Evolutionary conservation across 2,113 vertebrate species (phyloP), one percentile per base, ranked within the genome.

Genomic region (Polypterus bichir): DNA sequence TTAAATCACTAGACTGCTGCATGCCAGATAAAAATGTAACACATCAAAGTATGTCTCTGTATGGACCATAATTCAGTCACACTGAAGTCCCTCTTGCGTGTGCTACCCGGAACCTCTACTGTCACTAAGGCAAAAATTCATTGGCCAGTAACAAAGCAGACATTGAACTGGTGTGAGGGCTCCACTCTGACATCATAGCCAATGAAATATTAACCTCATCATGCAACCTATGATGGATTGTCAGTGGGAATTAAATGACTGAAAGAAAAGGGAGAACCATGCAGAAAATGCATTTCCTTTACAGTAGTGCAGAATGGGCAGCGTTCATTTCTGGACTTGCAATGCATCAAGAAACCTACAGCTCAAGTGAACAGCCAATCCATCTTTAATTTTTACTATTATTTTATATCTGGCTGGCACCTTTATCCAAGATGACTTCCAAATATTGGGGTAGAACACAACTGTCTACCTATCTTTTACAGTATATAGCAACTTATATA

Each of bases 21-120:
- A 59, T 47, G 59, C 48, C 59, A 59, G 46, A 7, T 7, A 5
- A 59, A 59, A 59, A 59, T 9, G 59, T 47, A 59, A 47, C 59
- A 59, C 46, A 59, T 59, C 59, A 59, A 59, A 59, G 49, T 9
- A 9, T 9, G 9, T 51, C 49, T 6, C 49, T 7, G 6, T 51
- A 51, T 9, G 6, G 9, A 51, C 6, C 49, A 51, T 51, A 6
- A 51, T 51, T 51, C 49, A 51, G 9, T 9, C 49, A 6, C 49
- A 51, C 49, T 7, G 6, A 7, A 51, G 49, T 51, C 49, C 9
- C 49, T 2, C 49, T 27, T 2, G 27, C 27, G 27, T 27, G 27
- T 27, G 27, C 27, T 27, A 1, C 27, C 27, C 2, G 27, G 27
- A 27, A 27, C 27, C 27, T 27, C 27, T 27, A 27, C 9, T 9